phyloP scores from a whole-genome alignment of 2,888 invertebrate genomes.

The Himalopsyche tibetana region DNA sequence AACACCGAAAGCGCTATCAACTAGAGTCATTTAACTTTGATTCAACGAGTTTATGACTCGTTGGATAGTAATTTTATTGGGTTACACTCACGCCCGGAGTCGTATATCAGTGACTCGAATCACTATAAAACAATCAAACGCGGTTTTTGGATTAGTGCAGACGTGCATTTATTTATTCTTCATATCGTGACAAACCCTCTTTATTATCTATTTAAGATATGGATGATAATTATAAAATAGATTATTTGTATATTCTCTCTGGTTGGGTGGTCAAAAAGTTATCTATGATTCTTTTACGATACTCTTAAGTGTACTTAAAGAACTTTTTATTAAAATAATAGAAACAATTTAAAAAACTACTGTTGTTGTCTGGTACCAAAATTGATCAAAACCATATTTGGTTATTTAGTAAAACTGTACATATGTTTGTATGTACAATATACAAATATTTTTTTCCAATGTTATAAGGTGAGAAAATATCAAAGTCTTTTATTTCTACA shows the following conservation, averaged over 20 bases:
- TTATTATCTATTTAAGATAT: background rate
- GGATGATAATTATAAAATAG: background rate
- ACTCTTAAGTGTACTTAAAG: too few relatives aligned
- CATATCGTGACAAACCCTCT: background rate
- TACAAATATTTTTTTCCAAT: too few relatives aligned
- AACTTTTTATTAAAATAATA: too few relatives aligned
- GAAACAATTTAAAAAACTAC: too few relatives aligned
- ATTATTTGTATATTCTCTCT: background rate
- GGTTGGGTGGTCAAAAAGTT: background rate
- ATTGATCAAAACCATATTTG: too few relatives aligned
- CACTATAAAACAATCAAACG: conserved; percentile 3
- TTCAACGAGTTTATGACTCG: background rate
- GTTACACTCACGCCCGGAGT: background rate
- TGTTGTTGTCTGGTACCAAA: too few relatives aligned
- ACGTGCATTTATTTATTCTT: background rate
- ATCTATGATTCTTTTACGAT: background rate
- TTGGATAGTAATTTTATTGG: conserved; percentile 20
- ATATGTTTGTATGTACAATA: too few relatives aligned
- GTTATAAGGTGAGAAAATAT: too few relatives aligned
- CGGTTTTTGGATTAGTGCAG: conserved; percentile 9
- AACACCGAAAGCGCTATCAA: background rate
- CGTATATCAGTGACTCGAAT: conserved; percentile 1
- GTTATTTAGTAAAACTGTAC: too few relatives aligned
- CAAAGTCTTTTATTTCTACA: too few relatives aligned
- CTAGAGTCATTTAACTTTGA: background rate